phyloP scores from a whole-genome alignment of 2,888 invertebrate genomes.

The Lacanobia oleracea region DNA sequence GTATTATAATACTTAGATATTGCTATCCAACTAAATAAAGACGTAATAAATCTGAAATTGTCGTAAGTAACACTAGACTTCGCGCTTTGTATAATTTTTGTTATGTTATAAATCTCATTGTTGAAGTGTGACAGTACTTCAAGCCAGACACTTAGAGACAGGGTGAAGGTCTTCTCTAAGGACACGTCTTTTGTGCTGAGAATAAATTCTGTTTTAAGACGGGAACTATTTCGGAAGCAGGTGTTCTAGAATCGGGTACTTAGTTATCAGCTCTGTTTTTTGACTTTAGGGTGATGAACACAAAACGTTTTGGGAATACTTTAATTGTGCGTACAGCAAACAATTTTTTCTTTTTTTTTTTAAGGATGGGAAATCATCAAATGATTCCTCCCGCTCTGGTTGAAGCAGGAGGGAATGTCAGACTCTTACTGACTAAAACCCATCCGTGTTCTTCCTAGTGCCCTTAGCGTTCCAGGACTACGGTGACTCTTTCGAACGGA shows the following conservation, averaged over 20 bases:
- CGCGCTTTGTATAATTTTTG: conserved; percentile 31
- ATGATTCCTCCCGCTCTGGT: too few relatives aligned
- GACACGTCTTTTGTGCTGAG: neutral
- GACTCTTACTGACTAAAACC: too few relatives aligned
- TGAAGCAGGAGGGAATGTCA: too few relatives aligned
- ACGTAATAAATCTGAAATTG: conserved; percentile 19
- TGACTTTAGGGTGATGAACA: neutral
- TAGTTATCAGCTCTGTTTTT: neutral
- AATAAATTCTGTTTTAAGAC: conserved; percentile 9
- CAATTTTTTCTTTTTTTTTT: too few relatives aligned
- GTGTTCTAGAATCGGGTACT: neutral
- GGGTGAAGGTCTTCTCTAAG: conserved; percentile 15
- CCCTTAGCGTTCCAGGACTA: too few relatives aligned
- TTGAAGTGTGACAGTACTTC: conserved; percentile 29
- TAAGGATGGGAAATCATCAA: too few relatives aligned
- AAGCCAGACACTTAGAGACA: conserved; percentile 30
- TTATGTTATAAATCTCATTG: conserved; percentile 29
- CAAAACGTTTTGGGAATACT: too few relatives aligned
- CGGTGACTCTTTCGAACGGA: too few relatives aligned
- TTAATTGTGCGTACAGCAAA: too few relatives aligned
- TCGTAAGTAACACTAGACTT: conserved; percentile 17
- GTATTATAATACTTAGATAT: too few relatives aligned
- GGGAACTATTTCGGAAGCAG: neutral
- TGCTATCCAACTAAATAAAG: neutral
- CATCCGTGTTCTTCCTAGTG: too few relatives aligned